phyloP scores from a whole-genome alignment of 2,888 invertebrate genomes.

The Enchytraeus crypticus region DNA sequence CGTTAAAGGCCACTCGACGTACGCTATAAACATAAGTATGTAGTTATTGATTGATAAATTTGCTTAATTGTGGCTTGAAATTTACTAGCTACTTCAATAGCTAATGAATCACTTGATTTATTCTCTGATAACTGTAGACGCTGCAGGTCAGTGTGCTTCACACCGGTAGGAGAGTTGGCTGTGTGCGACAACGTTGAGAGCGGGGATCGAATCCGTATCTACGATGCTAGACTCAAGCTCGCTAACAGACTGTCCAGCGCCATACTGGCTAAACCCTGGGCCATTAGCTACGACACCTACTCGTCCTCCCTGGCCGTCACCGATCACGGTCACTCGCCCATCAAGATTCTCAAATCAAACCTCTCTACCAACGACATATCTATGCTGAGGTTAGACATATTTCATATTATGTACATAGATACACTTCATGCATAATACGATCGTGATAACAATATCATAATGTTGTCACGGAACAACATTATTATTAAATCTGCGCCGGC shows the following conservation, averaged over 20 bases:
- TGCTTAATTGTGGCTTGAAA: no score
- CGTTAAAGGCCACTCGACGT: no score
- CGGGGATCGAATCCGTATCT: slow-evolving; percentile 5
- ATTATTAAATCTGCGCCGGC: no score
- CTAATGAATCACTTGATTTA: no score
- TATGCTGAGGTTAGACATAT: neutral
- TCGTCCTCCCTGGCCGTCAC: slow-evolving; percentile 1
- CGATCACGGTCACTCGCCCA: slow-evolving; percentile 7
- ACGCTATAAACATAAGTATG: no score
- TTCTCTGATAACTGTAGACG: neutral
- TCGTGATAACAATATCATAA: no score
- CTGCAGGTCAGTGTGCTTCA: slow-evolving; percentile 10
- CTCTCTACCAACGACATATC: neutral
- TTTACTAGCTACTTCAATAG: no score
- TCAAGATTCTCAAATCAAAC: neutral
- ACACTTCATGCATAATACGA: no score
- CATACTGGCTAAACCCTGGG: slow-evolving; percentile 6
- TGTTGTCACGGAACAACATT: no score
- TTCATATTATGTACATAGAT: no score
- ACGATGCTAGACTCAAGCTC: neutral
- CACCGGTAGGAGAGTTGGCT: neutral
- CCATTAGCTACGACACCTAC: neutral
- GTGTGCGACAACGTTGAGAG: slow-evolving; percentile 8
- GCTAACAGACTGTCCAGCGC: neutral
- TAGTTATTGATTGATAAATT: no score